Evolutionary conservation across 1,140 invertebrate species (phyloP).

Genomic region (Dendroctonus ponderosae): DNA sequence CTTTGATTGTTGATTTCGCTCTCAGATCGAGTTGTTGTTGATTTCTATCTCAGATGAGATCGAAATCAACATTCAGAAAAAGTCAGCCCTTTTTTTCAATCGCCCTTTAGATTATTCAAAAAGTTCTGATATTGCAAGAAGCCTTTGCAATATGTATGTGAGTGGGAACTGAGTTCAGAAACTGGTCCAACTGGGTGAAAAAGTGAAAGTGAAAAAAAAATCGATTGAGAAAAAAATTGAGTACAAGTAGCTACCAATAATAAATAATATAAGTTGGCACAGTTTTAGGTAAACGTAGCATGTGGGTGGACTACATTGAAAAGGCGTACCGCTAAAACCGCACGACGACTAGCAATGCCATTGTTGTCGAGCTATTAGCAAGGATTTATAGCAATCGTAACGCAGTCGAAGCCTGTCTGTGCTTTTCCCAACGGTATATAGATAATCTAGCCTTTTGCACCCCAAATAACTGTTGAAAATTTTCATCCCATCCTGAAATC

Average conservation of each 20-base stretch:
- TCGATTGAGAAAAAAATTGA: not conserved
- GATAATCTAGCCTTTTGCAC: constrained; percentile 24
- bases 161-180: no score
- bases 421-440: constrained; percentile 32
- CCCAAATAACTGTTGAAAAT: constrained; percentile 29
- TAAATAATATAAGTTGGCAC: constrained; percentile 40
- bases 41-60: no score
- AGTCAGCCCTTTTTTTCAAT: no score
- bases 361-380: constrained; percentile 48
- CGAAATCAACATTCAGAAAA: no score
- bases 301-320: constrained; percentile 44
- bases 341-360: constrained; percentile 44
- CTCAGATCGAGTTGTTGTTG: no score
- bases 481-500: not conserved
- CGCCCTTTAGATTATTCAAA: no score
- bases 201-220: no score
- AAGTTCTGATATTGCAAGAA: no score
- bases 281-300: constrained; percentile 42
- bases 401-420: constrained; percentile 34
- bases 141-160: no score
- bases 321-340: constrained; percentile 47
- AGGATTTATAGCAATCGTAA: constrained; percentile 48
- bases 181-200: no score
- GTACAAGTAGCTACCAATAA: constrained; percentile 30
- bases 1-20: no score